Conservation (phyloP, 2,113 vertebrate species). For the Callaeas wilsoni region DNA sequence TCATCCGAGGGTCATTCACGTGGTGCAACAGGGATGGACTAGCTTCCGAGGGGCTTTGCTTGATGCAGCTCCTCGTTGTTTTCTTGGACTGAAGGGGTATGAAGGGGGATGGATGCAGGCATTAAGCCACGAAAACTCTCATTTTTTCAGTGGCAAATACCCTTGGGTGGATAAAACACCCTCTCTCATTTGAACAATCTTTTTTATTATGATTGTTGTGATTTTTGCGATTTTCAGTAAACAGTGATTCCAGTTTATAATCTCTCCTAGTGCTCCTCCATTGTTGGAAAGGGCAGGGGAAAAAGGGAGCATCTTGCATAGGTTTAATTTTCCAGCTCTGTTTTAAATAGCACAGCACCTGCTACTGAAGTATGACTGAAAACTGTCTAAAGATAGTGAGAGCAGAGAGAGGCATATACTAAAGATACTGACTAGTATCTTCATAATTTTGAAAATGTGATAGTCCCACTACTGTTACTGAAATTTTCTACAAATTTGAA, state of each 20-base stretch:
- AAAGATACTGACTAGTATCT: not conserved
- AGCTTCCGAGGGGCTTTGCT: rapidly evolving
- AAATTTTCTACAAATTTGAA: not conserved
- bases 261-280: not conserved
- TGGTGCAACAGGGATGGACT: not conserved
- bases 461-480: not conserved
- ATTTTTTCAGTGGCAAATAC: not conserved
- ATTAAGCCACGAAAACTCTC: not conserved
- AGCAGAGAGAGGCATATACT: not conserved
- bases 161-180: not conserved
- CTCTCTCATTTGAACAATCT: not conserved
- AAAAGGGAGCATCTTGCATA: not conserved
- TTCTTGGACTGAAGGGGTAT: not conserved
- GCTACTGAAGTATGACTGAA: not conserved
- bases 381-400: not conserved
- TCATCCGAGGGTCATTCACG: rapidly evolving
- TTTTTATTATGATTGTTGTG: not conserved
- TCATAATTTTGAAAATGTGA: not conserved
- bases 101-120: not conserved
- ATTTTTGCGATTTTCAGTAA: not conserved
- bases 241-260: not conserved
- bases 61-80: not conserved
- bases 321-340: not conserved
- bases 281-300: not conserved
- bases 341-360: not conserved